phyloP scores from a whole-genome alignment of 1,140 invertebrate species.

The Meloidogyne hapla region DNA sequence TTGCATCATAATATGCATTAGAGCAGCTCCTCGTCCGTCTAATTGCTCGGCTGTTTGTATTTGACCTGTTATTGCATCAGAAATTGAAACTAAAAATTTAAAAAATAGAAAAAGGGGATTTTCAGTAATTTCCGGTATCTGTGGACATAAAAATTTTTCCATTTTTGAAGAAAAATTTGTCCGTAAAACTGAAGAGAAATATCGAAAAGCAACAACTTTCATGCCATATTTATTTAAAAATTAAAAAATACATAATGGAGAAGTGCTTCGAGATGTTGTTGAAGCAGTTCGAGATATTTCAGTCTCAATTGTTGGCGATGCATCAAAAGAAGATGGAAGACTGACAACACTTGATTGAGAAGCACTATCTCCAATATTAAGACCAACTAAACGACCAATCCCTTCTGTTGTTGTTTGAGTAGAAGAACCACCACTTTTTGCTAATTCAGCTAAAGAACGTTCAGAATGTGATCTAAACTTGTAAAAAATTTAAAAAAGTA shows the following conservation, averaged over 20 bases:
- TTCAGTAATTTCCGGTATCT: no score
- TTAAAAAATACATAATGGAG: conserved; percentile 6
- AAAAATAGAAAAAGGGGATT: neutral
- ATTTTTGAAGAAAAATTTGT: no score
- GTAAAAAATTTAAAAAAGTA: neutral
- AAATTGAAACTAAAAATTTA: conserved; percentile 11
- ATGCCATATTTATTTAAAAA: neutral
- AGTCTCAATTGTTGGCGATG: conserved; percentile 8
- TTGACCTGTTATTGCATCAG: conserved; percentile 22
- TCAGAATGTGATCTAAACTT: conserved; percentile 56
- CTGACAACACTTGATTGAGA: conserved; percentile 14
- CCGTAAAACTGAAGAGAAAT: no score
- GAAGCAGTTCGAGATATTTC: neutral
- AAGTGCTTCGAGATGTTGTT: neutral
- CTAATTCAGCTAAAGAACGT: conserved; percentile 43
- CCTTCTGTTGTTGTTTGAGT: neutral
- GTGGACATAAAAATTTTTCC: no score
- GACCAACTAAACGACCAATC: neutral
- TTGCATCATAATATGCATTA: conserved; percentile 16
- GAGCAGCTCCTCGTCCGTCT: neutral
- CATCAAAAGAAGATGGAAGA: conserved; percentile 10
- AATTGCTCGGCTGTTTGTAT: conserved; percentile 17
- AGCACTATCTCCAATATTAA: conserved; percentile 14
- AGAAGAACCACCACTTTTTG: neutral
- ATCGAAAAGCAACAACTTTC: no score